These are phyloP conservation scores for Colistium nudipinnis DNA, from an alignment of 2,113 vertebrate genomes.

Conservation along the genomic window DNA sequence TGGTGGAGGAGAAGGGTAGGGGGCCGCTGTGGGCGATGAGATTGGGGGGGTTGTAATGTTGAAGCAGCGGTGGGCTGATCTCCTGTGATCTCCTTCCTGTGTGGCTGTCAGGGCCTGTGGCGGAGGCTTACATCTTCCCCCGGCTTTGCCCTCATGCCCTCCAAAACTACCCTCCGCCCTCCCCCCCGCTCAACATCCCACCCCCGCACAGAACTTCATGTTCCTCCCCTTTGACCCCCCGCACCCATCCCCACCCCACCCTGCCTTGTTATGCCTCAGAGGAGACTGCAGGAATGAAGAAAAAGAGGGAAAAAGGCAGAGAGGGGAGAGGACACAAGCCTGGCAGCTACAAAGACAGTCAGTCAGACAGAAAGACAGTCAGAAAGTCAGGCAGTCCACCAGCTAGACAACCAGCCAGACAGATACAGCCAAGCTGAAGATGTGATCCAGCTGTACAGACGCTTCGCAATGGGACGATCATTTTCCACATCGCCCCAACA, in stretches of 20 bases:
- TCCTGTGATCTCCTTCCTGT: slow-evolving; percentile 82
- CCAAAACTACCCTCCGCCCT: slow-evolving; percentile 42
- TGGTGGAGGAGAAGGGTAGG: not conserved
- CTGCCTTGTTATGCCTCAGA: slow-evolving; percentile 53
- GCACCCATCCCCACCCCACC: slow-evolving; percentile 61
- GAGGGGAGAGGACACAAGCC: slow-evolving; percentile 20
- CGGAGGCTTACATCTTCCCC: slow-evolving; percentile 77
- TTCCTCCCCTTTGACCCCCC: slow-evolving; percentile 63
- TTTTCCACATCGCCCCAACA: slow-evolving; percentile 56
- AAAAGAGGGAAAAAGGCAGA: slow-evolving; percentile 17
- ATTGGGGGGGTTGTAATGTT: slow-evolving; percentile 41
- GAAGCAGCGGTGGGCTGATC: slow-evolving; percentile 66
- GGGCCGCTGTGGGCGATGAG: slow-evolving; percentile 48
- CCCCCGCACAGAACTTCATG: slow-evolving; percentile 52
- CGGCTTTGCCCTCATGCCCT: slow-evolving; percentile 71
- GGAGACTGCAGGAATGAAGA: slow-evolving; percentile 53
- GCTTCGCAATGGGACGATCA: slow-evolving; percentile 50
- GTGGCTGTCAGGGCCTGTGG: slow-evolving; percentile 80
- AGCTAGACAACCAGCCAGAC: slow-evolving; percentile 32
- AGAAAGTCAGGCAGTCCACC: not conserved
- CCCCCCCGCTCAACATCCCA: slow-evolving; percentile 44
- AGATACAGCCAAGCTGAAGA: slow-evolving; percentile 39
- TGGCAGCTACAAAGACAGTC: slow-evolving; percentile 25
- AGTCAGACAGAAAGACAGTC: slow-evolving; percentile 17
- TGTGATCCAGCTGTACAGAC: slow-evolving; percentile 43